Base-by-base conservation (phyloP, 2,113 vertebrate species). In the Callocephalon fimbriatum region DNA sequence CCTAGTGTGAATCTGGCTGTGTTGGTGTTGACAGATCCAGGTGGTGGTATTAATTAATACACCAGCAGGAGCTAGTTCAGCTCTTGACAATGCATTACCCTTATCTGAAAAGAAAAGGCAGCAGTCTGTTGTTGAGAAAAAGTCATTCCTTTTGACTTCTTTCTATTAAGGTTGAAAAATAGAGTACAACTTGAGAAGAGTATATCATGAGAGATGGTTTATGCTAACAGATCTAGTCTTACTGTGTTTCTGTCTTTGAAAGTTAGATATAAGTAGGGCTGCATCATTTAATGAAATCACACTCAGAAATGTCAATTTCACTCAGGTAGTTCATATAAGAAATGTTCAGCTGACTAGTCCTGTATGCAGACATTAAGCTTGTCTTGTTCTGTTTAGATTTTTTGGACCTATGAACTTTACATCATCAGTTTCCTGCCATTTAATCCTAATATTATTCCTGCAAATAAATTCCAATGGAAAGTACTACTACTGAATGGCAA, bases 41-140 rank as follows among this genome's bases (percentile, higher is more conserved):
- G 98, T 93, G 80, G 95, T 96, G 93, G 92, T 97, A 98, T 97
- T 98, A 98, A 98, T 98, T 98, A 98, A 98, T 97, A 94, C 81
- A 88, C 91, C 97, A 97, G 97, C 97, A 98, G 98, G 97, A 98
- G 95, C 88, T 93, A 79, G 91, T 58, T 73, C 74, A 61, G 45
- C 47, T 97, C 75, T 67, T 96, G 95, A 96, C 95, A 96, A 97
- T 95, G 79, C 74, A 79, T 89, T 95, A 92, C 81, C 87, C 67
- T 72, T 75, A 54, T 88, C 47, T 42, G 40, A 62, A 65, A 82
- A 88, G 74, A 70, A 40, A 76, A 74, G 44, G 32, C 17, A 21
- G 74, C 29, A 77, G 29, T 53, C 74, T 84, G 38, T 26, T 88
- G 48, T 65, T 38, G 23, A 79, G 54, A 37, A 38, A 79, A 82